Conservation (phyloP, 2,113 vertebrate species). For the Pachyramphus minor region DNA sequence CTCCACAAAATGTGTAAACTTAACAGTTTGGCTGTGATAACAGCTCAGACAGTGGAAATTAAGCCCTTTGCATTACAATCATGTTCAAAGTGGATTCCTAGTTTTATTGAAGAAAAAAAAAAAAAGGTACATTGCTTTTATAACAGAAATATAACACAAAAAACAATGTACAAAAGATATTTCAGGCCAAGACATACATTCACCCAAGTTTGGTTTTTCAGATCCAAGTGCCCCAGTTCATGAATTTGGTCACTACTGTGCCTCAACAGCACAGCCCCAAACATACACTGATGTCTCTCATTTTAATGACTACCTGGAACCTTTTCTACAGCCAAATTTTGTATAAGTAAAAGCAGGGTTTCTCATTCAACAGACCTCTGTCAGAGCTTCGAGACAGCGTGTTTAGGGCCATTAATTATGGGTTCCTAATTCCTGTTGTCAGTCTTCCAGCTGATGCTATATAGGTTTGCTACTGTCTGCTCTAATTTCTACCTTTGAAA, state of each 20-base stretch:
- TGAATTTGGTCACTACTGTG: not conserved
- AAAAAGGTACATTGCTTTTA: not conserved
- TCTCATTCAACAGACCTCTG: not conserved
- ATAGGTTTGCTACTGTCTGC: not conserved
- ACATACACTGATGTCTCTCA: not conserved
- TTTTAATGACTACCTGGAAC: not conserved
- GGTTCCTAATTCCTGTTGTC: not conserved
- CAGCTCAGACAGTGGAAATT: slow-evolving; percentile 63
- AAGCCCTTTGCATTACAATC: slow-evolving; percentile 39
- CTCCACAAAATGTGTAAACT: slow-evolving; percentile 68
- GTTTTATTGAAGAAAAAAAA: not conserved
- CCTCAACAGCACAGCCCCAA: not conserved
- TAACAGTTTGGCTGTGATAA: slow-evolving; percentile 68
- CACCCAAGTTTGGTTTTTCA: not conserved
- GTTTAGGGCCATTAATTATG: not conserved
- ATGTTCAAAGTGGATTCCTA: not conserved
- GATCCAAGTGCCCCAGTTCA: not conserved
- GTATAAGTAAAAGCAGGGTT: not conserved
- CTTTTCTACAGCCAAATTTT: not conserved
- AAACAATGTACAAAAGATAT: not conserved
- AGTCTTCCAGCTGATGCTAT: not conserved
- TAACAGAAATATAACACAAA: not conserved
- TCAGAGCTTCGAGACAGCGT: not conserved
- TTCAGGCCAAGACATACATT: not conserved
- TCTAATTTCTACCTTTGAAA: slow-evolving; percentile 14